phyloP scores from a whole-genome alignment of 2,113 vertebrate species.

The Vulpes vulpes region DNA sequence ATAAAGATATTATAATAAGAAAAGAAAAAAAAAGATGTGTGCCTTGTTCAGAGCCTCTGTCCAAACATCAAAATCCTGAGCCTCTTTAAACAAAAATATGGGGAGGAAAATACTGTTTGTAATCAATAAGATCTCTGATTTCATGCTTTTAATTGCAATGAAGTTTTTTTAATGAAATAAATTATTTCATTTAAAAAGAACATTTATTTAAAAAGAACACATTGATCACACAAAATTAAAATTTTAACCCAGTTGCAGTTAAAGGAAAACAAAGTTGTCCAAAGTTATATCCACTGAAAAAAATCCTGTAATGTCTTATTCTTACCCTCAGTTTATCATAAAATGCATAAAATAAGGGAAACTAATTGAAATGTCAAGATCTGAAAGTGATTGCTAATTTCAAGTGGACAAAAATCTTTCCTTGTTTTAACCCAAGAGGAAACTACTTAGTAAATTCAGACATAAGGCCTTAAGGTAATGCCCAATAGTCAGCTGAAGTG shows the following conservation, averaged over 20 bases:
- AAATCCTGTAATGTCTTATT: neutral
- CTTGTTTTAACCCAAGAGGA: neutral
- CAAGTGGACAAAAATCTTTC: neutral
- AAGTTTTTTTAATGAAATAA: conserved; percentile 39
- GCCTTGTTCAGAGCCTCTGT: neutral
- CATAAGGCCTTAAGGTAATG: too few relatives aligned
- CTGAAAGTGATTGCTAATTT: neutral
- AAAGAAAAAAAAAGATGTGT: neutral
- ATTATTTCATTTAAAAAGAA: neutral
- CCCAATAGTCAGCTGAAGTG: neutral
- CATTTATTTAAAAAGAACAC: neutral
- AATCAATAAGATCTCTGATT: neutral
- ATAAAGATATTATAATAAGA: conserved; percentile 38
- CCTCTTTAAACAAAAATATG: conserved; percentile 17
- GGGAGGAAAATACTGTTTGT: neutral
- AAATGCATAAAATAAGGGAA: conserved; percentile 27
- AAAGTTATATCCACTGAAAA: neutral
- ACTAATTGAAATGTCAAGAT: neutral
- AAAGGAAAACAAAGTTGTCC: neutral
- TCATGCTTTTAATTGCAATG: neutral
- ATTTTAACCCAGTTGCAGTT: neutral
- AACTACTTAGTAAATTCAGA: neutral
- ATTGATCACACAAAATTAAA: neutral
- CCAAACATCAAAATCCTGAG: neutral
- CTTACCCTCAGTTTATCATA: neutral